phyloP scores from a whole-genome alignment of 2,797 vertebrate species.

The Cygnus olor region DNA sequence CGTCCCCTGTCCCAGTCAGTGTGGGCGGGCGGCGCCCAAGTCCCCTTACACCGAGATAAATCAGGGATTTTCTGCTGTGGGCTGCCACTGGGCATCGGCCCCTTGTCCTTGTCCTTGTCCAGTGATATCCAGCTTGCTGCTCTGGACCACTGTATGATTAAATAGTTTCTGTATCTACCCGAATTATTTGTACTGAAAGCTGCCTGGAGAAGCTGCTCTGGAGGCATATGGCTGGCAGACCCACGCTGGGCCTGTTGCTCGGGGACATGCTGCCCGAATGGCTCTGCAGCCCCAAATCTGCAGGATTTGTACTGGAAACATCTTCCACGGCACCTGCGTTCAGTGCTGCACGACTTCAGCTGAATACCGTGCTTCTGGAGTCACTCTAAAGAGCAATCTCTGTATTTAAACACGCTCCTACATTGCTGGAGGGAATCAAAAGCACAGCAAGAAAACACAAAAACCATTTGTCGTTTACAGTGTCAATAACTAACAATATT shows the following conservation, averaged over 20 bases:
- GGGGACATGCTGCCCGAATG: rapidly evolving
- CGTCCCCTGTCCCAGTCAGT: too few relatives aligned
- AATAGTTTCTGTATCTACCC: too few relatives aligned
- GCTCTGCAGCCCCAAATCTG: background rate
- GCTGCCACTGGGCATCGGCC: rapidly evolving
- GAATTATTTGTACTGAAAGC: background rate
- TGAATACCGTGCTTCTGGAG: rapidly evolving
- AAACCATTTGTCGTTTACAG: background rate
- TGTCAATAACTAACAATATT: rapidly evolving
- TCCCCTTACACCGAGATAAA: rapidly evolving
- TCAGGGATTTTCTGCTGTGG: rapidly evolving
- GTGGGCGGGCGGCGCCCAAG: too few relatives aligned
- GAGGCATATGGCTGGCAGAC: rapidly evolving
- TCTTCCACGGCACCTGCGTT: rapidly evolving
- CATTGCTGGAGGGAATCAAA: rapidly evolving
- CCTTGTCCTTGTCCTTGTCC: background rate
- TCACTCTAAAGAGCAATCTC: background rate
- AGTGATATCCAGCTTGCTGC: rapidly evolving
- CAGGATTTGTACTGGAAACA: rapidly evolving
- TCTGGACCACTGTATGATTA: background rate
- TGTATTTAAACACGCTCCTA: background rate
- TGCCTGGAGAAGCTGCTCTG: rapidly evolving
- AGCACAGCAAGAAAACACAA: rapidly evolving
- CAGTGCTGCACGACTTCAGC: background rate
- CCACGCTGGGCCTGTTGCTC: rapidly evolving